phyloP scores from a whole-genome alignment of 2,888 invertebrate species.

The Quadriops clusia region DNA sequence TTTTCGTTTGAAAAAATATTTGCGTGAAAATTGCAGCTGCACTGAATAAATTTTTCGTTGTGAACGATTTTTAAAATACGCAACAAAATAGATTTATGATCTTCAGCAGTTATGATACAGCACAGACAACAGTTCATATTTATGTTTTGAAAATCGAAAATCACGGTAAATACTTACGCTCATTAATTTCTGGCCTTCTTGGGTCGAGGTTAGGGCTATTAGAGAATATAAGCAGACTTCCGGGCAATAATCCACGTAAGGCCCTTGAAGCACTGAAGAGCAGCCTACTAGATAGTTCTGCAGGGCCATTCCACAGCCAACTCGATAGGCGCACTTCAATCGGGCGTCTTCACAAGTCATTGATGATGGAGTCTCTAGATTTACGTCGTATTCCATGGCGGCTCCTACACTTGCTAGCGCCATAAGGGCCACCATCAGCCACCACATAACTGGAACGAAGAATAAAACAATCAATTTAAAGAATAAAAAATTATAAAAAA shows the following conservation, averaged over 20 bases:
- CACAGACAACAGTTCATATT: too few relatives aligned
- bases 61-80: too few relatives aligned
- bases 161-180: conserved; percentile 49
- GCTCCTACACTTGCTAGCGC: conserved; percentile 25
- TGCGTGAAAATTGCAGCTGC: too few relatives aligned
- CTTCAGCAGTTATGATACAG: too few relatives aligned
- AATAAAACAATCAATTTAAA: conserved; percentile 7
- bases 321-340: conserved; percentile 60
- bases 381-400: conserved; percentile 1
- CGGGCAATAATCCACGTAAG: conserved; percentile 44
- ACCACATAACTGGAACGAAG: conserved; percentile 32
- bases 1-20: too few relatives aligned
- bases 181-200: conserved; percentile 67
- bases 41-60: too few relatives aligned
- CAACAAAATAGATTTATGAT: too few relatives aligned
- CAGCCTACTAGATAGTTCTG: conserved; percentile 67
- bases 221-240: conserved; percentile 64
- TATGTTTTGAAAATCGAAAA: too few relatives aligned
- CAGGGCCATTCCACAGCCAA: conserved; percentile 65
- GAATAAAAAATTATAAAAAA: conserved; percentile 4
- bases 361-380: conserved; percentile 7
- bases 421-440: conserved; percentile 32
- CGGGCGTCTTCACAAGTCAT: conserved; percentile 54
- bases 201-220: conserved; percentile 66
- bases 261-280: conserved; percentile 51